These are phyloP conservation scores for Podilymbus podiceps DNA, from an alignment of 2,113 vertebrate species.

Conservation along the genomic window DNA sequence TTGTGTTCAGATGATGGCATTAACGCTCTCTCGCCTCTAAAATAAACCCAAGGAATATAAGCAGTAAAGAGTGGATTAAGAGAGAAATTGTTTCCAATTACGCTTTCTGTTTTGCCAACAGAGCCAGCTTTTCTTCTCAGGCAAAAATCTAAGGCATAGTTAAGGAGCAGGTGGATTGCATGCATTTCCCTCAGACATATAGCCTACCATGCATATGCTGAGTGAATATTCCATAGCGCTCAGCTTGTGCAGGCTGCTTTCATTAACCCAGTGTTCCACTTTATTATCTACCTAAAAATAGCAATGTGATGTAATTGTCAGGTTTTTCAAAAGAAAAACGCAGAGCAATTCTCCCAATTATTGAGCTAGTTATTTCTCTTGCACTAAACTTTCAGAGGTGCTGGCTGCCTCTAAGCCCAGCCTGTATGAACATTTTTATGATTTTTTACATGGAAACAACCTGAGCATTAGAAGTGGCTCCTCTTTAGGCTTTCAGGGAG, in stretches of 20 bases:
- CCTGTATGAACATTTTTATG: neutral
- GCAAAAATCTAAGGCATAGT: neutral
- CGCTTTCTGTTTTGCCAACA: neutral
- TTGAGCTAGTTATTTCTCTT: neutral
- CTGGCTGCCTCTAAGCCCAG: neutral
- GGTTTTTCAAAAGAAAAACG: neutral
- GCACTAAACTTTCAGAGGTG: neutral
- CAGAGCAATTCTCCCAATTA: neutral
- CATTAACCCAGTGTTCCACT: conserved; percentile 2
- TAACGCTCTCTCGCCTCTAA: neutral
- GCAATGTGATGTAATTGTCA: neutral
- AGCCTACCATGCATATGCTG: neutral
- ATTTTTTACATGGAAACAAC: neutral
- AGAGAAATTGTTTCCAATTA: neutral
- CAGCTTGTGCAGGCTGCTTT: neutral
- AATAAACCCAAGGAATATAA: neutral
- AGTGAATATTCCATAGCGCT: neutral
- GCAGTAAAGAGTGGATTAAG: neutral
- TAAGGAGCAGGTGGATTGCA: neutral
- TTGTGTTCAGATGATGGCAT: neutral
- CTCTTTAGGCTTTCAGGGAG: neutral
- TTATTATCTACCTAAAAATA: conserved; percentile 27
- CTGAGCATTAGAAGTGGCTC: neutral
- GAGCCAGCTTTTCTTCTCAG: neutral
- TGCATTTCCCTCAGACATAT: neutral